Conservation (phyloP, 2,797 vertebrate species). For the Pogonophryne albipinna region DNA sequence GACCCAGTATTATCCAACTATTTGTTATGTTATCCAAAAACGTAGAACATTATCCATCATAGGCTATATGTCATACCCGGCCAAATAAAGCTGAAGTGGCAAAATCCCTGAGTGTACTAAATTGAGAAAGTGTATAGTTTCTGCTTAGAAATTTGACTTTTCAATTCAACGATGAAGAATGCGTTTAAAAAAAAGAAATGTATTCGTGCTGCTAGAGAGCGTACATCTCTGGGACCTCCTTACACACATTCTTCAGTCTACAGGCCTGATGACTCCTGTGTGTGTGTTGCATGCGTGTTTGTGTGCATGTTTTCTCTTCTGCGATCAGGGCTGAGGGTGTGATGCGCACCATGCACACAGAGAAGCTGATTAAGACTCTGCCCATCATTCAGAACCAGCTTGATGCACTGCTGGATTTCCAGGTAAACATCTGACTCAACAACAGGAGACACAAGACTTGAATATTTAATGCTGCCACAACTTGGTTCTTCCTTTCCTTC, state of each 20-base stretch:
- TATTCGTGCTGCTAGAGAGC: neutral
- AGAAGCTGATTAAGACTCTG: conserved; percentile 95
- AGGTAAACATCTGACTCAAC: conserved; percentile 79
- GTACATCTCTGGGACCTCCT: neutral
- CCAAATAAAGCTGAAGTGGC: neutral
- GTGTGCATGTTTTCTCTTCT: conserved; percentile 18
- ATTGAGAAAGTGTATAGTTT: neutral
- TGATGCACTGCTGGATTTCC: conserved; percentile 95
- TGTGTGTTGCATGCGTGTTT: conserved; percentile 27
- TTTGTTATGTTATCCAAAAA: too few species aligned
- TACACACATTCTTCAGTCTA: neutral
- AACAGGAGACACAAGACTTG: neutral
- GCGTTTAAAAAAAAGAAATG: neutral
- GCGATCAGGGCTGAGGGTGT: conserved; percentile 89
- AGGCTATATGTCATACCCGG: neutral
- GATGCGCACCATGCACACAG: conserved; percentile 95
- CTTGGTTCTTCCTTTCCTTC: conserved; percentile 7
- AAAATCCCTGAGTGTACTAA: neutral
- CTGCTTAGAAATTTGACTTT: neutral
- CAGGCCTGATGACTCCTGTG: conserved; percentile 15
- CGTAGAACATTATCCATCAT: too few species aligned
- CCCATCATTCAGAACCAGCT: conserved; percentile 96
- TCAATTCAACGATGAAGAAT: neutral
- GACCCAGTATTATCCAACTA: too few species aligned
- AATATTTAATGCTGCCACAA: neutral